A percentile compares a stretch with the other conserved stretches of the same genome.
phyloP scores from a whole-genome alignment of 1,140 invertebrate genomes.

The Ptiloglossa arizonensis region DNA sequence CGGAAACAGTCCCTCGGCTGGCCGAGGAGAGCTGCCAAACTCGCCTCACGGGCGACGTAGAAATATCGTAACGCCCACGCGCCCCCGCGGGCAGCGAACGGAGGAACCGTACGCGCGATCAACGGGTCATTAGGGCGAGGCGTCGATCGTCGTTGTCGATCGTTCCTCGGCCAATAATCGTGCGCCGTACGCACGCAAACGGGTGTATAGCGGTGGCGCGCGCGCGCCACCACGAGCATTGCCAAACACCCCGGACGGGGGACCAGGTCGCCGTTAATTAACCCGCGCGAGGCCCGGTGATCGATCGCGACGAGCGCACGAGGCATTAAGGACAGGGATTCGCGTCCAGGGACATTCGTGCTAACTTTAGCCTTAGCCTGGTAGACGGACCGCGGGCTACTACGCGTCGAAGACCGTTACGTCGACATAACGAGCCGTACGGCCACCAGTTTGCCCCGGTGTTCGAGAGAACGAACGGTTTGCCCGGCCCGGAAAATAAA shows the following conservation, averaged over 20 bases:
- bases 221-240: too few species aligned
- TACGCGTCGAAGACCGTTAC: conserved; percentile 44
- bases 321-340: conserved; percentile 76
- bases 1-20: not conserved
- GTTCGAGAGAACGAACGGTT: conserved; percentile 67
- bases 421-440: conserved; percentile 64
- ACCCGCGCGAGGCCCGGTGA: conserved; percentile 61
- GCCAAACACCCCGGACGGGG: conserved; percentile 56
- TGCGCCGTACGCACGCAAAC: not conserved
- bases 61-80: conserved; percentile 11
- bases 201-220: too few species aligned
- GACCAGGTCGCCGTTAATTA: conserved; percentile 72
- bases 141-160: conserved; percentile 53
- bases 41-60: not conserved
- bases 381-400: conserved; percentile 22
- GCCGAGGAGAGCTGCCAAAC: conserved; percentile 22
- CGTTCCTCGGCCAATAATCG: conserved; percentile 6
- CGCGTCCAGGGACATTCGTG: conserved; percentile 78
- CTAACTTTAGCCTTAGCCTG: conserved; percentile 80
- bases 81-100: not conserved
- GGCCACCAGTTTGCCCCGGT: conserved; percentile 54
- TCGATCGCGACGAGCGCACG: conserved; percentile 69
- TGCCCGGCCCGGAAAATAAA: conserved; percentile 76
- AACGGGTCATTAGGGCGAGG: conserved; percentile 61
- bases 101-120: not conserved